Evolutionary conservation across 2,888 invertebrate genomes (phyloP).

Genomic region (Frankliniella intonsa): DNA sequence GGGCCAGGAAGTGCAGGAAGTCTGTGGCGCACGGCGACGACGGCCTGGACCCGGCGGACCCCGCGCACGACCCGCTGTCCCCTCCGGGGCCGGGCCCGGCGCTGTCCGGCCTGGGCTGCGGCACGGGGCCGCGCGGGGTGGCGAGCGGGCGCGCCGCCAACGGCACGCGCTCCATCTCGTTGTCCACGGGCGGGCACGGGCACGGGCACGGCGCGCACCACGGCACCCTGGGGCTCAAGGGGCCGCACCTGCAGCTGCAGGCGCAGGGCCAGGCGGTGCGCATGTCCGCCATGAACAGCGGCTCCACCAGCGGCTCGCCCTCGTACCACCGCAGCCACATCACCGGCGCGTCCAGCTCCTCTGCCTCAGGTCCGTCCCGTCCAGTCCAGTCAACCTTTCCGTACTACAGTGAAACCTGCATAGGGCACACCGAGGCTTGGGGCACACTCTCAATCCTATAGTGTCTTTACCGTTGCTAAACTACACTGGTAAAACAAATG

Average conservation of each 20-base stretch:
- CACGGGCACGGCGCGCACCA: slow-evolving; percentile 28
- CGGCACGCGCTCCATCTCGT: slow-evolving; percentile 29
- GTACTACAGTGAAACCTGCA: too few species aligned
- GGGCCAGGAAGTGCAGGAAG: slow-evolving; percentile 19
- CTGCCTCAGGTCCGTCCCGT: slow-evolving; percentile 35
- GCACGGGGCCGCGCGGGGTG: background rate
- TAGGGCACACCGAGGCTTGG: too few species aligned
- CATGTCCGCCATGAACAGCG: slow-evolving; percentile 59
- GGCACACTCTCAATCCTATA: too few species aligned
- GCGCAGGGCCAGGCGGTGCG: slow-evolving; percentile 48
- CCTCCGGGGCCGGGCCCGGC: background rate
- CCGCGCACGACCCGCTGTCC: slow-evolving; percentile 10
- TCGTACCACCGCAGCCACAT: slow-evolving; percentile 67
- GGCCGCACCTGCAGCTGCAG: too few species aligned
- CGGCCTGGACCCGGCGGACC: background rate
- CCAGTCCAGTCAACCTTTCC: background rate
- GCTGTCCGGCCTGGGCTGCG: background rate
- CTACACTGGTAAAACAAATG: too few species aligned
- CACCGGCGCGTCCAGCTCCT: slow-evolving; percentile 51
- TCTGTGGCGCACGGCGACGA: slow-evolving; percentile 7
- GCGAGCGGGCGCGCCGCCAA: slow-evolving; percentile 10
- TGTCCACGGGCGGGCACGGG: slow-evolving; percentile 29
- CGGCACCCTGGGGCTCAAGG: slow-evolving; percentile 3
- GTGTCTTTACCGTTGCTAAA: too few species aligned
- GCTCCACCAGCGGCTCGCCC: slow-evolving; percentile 55